Evolutionary conservation across 92 coral and sea anemone genomes (phyloP).

Genomic region (Phenganax subtilis): DNA sequence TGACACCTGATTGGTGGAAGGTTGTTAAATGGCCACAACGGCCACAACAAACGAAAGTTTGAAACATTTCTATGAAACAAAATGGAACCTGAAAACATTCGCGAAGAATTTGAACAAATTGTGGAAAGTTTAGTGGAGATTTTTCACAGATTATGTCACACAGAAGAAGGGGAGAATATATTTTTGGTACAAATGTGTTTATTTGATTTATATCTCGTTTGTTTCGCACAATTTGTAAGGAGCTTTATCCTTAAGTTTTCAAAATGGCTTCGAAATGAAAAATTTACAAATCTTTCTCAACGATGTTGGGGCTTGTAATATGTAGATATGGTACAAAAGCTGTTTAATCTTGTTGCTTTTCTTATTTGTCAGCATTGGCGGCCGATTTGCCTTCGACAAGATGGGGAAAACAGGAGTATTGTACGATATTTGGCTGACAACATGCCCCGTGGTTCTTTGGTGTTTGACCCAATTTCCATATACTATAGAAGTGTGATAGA

Average conservation of each 20-base stretch:
- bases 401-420: conserved; percentile 60
- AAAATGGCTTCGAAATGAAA: not conserved
- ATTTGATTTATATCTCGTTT: not conserved
- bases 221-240: not conserved
- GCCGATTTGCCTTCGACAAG: conserved; percentile 35
- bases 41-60: conserved; percentile 2
- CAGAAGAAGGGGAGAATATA: conserved; percentile 10
- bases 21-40: not conserved
- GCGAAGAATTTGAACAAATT: conserved; percentile 26
- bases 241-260: too few species aligned
- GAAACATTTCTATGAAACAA: not conserved
- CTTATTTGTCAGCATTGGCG: conserved; percentile 25
- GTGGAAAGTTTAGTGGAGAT: conserved; percentile 6
- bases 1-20: conserved; percentile 31
- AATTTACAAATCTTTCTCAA: not conserved
- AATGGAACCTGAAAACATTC: conserved; percentile 27
- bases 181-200: conserved; percentile 22
- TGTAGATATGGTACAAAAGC: not conserved
- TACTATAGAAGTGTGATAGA: conserved; percentile 19
- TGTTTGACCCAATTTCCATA: conserved; percentile 12
- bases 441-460: conserved; percentile 45
- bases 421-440: conserved; percentile 63
- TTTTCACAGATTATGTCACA: conserved; percentile 21
- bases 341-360: not conserved
- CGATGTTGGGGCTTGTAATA: not conserved